Percentiles rank a stretch among this genome's conserved stretches.
Conservation (phyloP, 2,797 vertebrate species). For the Nothura maculosa region DNA sequence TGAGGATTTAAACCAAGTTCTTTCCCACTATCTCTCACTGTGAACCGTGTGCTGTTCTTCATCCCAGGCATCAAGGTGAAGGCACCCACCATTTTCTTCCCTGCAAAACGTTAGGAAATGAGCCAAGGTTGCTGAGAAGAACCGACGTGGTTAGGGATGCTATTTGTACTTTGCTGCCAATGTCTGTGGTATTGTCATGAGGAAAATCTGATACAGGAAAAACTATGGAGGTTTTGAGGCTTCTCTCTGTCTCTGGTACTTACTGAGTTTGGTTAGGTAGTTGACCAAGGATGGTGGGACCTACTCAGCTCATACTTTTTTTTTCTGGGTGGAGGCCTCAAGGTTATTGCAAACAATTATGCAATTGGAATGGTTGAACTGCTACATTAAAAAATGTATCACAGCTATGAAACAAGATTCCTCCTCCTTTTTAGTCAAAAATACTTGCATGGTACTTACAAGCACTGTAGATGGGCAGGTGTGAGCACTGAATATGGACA, state of each 20-base stretch:
- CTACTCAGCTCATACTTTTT: background rate
- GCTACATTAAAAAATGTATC: background rate
- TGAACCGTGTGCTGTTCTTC: background rate
- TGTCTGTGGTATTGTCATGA: background rate
- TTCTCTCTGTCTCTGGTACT: background rate
- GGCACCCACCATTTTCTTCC: background rate
- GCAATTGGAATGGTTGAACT: background rate
- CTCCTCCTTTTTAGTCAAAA: background rate
- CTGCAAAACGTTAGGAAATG: background rate
- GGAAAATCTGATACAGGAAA: background rate
- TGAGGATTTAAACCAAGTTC: background rate
- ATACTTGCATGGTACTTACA: accelerated
- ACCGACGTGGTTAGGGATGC: background rate
- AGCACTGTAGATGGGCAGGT: background rate
- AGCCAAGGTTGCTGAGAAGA: background rate
- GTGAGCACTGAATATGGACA: background rate
- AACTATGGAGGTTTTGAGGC: background rate
- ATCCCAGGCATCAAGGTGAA: background rate
- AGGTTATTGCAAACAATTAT: background rate
- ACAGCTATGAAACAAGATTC: background rate
- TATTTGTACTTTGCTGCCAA: background rate
- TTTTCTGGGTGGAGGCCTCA: background rate
- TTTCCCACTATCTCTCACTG: background rate
- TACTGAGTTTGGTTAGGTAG: background rate
- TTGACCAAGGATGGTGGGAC: background rate